phyloP scores from a whole-genome alignment of 1,140 invertebrate species.

The Lanistes nyassanus region DNA sequence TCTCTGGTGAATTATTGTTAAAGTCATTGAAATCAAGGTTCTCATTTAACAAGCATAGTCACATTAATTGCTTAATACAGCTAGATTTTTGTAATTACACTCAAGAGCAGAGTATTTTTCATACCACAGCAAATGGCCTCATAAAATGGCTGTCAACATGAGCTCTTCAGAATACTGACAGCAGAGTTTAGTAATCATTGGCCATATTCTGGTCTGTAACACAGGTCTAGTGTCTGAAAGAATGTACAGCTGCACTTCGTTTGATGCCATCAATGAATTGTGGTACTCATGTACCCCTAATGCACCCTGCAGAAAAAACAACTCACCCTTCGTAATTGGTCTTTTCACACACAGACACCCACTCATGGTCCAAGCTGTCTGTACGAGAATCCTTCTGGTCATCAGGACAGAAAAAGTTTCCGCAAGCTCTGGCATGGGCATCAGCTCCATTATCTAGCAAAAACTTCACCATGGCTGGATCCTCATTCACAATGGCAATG shows the following conservation, averaged over 20 bases:
- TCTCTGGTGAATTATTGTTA: no score
- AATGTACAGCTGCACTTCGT: not conserved
- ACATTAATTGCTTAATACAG: no score
- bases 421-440: conserved; percentile 84
- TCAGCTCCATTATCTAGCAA: conserved; percentile 91
- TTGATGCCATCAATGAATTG: not conserved
- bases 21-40: no score
- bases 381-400: conserved; percentile 92
- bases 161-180: conserved; percentile 11
- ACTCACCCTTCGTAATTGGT: conserved; percentile 90
- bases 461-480: conserved; percentile 96
- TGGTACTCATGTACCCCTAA: not conserved
- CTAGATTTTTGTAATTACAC: no score
- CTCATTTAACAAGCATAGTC: no score
- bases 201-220: not conserved
- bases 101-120: no score
- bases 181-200: conserved; percentile 5
- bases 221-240: no score
- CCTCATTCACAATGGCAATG: conserved; percentile 98
- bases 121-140: no score
- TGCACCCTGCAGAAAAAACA: not conserved
- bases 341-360: conserved; percentile 83
- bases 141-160: no score
- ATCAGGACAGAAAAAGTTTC: conserved; percentile 96
- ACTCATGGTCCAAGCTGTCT: conserved; percentile 92